Percentiles rank a stretch among this genome's conserved stretches.
Evolutionary conservation across 2,888 invertebrate genomes (phyloP).

Genomic region (Zele albiditarsus): DNA sequence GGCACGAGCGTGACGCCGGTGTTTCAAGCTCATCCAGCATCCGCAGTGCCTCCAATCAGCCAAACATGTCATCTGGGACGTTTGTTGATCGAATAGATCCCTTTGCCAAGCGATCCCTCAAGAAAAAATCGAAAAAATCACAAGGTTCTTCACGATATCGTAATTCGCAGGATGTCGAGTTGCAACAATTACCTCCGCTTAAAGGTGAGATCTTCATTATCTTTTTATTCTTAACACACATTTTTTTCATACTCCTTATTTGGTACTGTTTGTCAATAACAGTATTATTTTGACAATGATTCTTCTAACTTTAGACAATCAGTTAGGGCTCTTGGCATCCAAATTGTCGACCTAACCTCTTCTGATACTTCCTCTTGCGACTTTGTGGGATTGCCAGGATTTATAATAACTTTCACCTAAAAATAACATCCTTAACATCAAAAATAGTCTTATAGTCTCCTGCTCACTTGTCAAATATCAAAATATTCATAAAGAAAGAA

Average conservation of each 20-base stretch:
- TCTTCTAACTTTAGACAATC: conserved; percentile 12
- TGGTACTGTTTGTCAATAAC: conserved; percentile 19
- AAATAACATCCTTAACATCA: conserved; percentile 25
- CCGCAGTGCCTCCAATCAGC: conserved; percentile 51
- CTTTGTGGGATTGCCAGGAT: conserved; percentile 25
- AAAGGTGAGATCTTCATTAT: conserved; percentile 82
- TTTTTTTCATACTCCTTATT: background rate
- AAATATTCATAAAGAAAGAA: background rate
- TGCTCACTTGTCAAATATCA: background rate
- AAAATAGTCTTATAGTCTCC: conserved; percentile 21
- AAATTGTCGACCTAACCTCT: conserved; percentile 25
- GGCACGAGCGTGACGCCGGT: conserved; percentile 52
- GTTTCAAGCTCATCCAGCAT: conserved; percentile 46
- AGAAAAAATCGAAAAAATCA: conserved; percentile 98
- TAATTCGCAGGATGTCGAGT: conserved; percentile 97
- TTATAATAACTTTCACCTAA: conserved; percentile 36
- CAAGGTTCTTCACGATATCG: conserved; percentile 99
- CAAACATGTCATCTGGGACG: conserved; percentile 81
- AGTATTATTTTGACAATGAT: conserved; percentile 25
- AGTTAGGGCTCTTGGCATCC: conserved; percentile 34
- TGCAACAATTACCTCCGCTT: conserved; percentile 95
- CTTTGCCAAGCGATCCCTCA: conserved; percentile 97
- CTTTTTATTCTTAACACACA: background rate
- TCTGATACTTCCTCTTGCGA: background rate
- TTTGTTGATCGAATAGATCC: conserved; percentile 99